Evolutionary conservation across 2,888 invertebrate genomes (phyloP).

Genomic region (Athalia cordata): DNA sequence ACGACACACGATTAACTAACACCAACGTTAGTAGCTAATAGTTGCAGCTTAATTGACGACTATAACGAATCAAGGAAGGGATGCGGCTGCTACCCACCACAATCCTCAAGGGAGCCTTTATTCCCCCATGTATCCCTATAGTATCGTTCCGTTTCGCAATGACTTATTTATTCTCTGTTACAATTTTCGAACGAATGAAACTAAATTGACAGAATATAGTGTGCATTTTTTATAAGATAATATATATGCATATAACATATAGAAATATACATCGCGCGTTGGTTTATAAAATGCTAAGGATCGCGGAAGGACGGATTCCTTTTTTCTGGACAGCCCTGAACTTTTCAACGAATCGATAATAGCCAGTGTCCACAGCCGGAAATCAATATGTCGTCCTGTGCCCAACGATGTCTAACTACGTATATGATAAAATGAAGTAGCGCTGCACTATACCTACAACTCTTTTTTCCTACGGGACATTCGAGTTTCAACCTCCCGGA

Average conservation of each 20-base stretch:
- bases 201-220: no score
- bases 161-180: no score
- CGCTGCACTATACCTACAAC: background rate
- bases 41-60: slow-evolving; percentile 14
- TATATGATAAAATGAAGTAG: background rate
- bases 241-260: no score
- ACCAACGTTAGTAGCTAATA: slow-evolving; percentile 72
- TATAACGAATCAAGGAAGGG: slow-evolving; percentile 9
- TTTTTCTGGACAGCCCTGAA: slow-evolving; percentile 67
- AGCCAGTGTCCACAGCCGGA: slow-evolving; percentile 62
- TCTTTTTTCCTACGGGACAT: background rate
- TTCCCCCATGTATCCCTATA: background rate
- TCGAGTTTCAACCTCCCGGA: no score
- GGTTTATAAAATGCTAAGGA: slow-evolving; percentile 6
- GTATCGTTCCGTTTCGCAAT: no score
- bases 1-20: slow-evolving; percentile 73
- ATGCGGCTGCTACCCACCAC: background rate
- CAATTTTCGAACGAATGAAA: no score
- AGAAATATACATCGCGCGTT: background rate
- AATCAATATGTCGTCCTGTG: slow-evolving; percentile 67
- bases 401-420: slow-evolving; percentile 56
- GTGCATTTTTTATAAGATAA: no score
- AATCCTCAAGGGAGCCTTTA: slow-evolving; percentile 19
- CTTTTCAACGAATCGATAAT: slow-evolving; percentile 69
- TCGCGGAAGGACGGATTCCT: slow-evolving; percentile 1